A percentile compares a stretch with the other conserved stretches of the same genome.
These are phyloP conservation scores for Artemia franciscana DNA, from an alignment of 1,140 invertebrate genomes.

Conservation along the genomic window DNA sequence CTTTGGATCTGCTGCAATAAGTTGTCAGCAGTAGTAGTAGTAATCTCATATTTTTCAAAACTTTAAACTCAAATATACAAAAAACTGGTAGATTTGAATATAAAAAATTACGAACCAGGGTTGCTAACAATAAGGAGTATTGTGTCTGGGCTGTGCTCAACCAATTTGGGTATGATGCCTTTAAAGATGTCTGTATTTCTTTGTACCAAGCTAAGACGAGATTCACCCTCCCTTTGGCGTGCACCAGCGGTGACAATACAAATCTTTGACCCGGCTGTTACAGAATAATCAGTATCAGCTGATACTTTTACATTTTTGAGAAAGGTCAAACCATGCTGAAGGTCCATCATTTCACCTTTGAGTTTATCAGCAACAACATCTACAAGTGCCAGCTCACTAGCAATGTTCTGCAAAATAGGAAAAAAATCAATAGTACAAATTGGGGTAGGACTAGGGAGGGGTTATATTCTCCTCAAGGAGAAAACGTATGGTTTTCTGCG, in stretches of 20 bases:
- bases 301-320: constrained; percentile 50
- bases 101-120: too few species aligned
- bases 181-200: constrained; percentile 73
- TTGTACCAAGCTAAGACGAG: constrained; percentile 53
- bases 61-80: too few species aligned
- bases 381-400: constrained; percentile 52
- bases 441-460: too few species aligned
- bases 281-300: constrained; percentile 49
- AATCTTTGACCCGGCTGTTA: constrained; percentile 49
- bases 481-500: too few species aligned
- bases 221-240: constrained; percentile 62
- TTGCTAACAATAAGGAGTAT: constrained; percentile 73
- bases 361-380: constrained; percentile 53
- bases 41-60: too few species aligned
- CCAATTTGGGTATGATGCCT: constrained; percentile 49
- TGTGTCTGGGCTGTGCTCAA: constrained; percentile 62
- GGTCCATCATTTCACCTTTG: constrained; percentile 64
- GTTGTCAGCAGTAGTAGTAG: too few species aligned
- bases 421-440: too few species aligned
- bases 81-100: too few species aligned
- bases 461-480: too few species aligned
- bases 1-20: too few species aligned
- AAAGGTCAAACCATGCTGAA: constrained; percentile 66
- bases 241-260: constrained; percentile 73
- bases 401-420: constrained; percentile 33